Evolutionary conservation across 2,113 vertebrate genomes (phyloP).

Genomic region (Lathamus discolor): DNA sequence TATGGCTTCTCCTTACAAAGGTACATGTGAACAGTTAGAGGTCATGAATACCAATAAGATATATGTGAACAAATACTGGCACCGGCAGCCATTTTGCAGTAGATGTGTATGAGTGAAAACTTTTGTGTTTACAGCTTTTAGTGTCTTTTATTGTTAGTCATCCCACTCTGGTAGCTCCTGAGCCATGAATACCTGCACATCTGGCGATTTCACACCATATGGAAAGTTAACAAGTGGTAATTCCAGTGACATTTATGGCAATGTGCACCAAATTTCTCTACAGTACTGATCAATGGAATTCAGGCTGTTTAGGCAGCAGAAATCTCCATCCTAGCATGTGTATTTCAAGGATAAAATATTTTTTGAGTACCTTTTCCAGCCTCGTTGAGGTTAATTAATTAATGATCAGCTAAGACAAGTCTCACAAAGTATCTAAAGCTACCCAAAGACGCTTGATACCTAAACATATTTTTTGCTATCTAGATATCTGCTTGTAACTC

Average conservation of each 20-base stretch:
- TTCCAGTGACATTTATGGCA: not conserved
- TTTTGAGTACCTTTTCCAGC: not conserved
- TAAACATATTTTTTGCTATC: not conserved
- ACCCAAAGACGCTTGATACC: not conserved
- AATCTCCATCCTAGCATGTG: not conserved
- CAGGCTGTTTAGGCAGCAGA: not conserved
- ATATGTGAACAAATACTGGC: not conserved
- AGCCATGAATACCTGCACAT: not conserved
- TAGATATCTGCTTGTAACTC: not conserved
- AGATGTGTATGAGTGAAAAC: not conserved
- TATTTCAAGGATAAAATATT: not conserved
- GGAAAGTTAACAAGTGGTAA: not conserved
- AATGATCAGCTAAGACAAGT: not conserved
- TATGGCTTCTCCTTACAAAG: not conserved
- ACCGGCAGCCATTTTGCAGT: not conserved
- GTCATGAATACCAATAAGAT: not conserved
- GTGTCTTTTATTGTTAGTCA: not conserved
- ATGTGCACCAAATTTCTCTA: not conserved
- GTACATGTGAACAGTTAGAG: not conserved
- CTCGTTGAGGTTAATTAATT: not conserved
- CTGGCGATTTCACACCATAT: not conserved
- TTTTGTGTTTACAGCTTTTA: not conserved
- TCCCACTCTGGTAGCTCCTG: not conserved
- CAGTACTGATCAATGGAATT: not conserved
- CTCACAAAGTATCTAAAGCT: not conserved